Evolutionary conservation across 2,113 vertebrate genomes (phyloP).

Genomic region (Psephotus haematonotus): DNA sequence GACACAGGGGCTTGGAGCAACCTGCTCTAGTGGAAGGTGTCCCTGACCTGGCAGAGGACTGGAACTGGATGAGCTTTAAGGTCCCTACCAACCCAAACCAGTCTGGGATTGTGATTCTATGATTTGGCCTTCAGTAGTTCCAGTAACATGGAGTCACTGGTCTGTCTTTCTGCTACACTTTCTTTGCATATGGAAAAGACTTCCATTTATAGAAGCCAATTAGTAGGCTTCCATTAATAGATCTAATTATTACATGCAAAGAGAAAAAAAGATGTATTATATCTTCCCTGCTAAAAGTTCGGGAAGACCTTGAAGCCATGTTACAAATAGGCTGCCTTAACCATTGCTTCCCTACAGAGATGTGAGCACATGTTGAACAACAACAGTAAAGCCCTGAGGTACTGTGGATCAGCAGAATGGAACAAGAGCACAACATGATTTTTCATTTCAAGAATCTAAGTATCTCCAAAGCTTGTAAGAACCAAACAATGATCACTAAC

Average conservation of each 20-base stretch:
- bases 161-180: neutral
- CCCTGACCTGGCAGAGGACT: neutral
- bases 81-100: neutral
- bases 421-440: neutral
- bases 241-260: neutral
- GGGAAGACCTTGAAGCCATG: neutral
- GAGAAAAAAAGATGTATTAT: neutral
- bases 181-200: neutral
- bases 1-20: neutral
- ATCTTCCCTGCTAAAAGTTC: neutral
- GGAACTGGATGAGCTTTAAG: neutral
- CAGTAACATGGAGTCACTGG: neutral
- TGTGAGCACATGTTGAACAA: rapidly evolving
- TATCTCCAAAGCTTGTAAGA: neutral
- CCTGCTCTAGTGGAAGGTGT: neutral
- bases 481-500: neutral
- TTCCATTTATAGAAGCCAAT: neutral
- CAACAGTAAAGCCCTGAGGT: neutral
- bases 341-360: neutral
- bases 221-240: neutral
- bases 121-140: neutral
- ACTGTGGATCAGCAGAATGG: neutral
- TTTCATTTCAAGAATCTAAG: neutral
- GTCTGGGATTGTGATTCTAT: neutral
- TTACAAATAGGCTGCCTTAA: neutral